Base-by-base conservation (phyloP, 2,113 vertebrate species). In the Cryptomyrus ogoouensis region DNA sequence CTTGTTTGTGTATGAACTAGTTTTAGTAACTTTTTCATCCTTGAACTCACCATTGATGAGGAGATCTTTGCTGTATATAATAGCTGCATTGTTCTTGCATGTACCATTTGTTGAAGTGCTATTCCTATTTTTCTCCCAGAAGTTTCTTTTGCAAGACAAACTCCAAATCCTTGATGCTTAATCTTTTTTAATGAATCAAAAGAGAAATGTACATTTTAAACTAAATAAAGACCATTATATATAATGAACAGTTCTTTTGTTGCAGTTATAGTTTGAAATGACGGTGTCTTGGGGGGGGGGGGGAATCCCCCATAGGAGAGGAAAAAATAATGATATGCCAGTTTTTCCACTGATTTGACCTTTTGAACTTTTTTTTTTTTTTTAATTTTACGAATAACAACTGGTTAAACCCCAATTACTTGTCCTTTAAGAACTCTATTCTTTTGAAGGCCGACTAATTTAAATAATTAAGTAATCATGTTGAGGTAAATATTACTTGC, bases 151-250 rank as follows among this genome's bases (percentile, higher is more conserved):
- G 88, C 74, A 92, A 93, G 91, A 93, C 89, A 89, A 91, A 92
- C 94, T 94, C 93, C 94, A 93, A 93, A 93, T 91, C 93, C 92
- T 93, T 92, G 91, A 95, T 93, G 95, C 94, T 95, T 94, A 92
- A 93, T 95, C 93, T 95, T 95, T 96, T 95, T 95, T 95, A 94
- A 95, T 93, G 92, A 96, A 95, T 96, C 92, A 93, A 92, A 91
- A 90, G 90, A 95, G 92, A 95, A 93, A 88, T 95, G 94, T 94
- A 94, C 91, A 95, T 95, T 95, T 93, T 95, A 91, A 94, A 96
- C 94, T 94, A 95, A 95, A 96, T 96, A 96, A 96, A 95, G 94
- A 91, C 91, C 94, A 92, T 92, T 93, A 92, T 86, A 52, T 83
- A 21, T 91, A 27, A 3, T 90, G 83, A 52, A n/a, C 9, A 27